Base-by-base conservation (phyloP, 2,888 invertebrate species). In the Ophioninae sp. region DNA sequence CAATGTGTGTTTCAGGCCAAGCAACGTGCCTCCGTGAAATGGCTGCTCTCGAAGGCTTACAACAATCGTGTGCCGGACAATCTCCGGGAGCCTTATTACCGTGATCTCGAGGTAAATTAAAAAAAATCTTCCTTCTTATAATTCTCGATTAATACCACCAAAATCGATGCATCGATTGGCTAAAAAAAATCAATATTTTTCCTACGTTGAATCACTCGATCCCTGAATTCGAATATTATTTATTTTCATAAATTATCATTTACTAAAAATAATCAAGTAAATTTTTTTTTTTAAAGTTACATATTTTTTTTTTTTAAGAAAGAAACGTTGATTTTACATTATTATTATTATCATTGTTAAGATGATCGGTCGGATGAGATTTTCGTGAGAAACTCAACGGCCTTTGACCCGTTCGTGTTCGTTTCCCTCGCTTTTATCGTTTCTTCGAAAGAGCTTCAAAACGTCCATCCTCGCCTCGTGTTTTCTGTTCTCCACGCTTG, bases 31-130 rank as follows among this genome's bases (percentile, higher is more conserved):
- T 98, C 98, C 91, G 96, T 99, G 91, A 97, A 98, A 95, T 99
- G 99, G 99, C 96, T 99, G 90, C 95, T 99, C 88, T 97, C 97
- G 90, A 99, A 99, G 95, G 98, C 98, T 86, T 98, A 97, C 95
- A 98, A 98, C 95, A 98, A 98, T 94, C 95, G 96, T 94, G 97
- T 96, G 93, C 98, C 98, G 89, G 96, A 97, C 92, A 98, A 98
- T 93, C 95, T 98, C 87, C 95, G 95, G 92, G 98, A 98, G 93
- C 98, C 98, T 84, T 98, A 98, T 94, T 99, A 98, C 94, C 95
- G 97, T 92, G 98, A 98, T 94, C 97, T 97, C 94, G 98, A 98
- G 95, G 98, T 97, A 93, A 94, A 92, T 88, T 9, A 9, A 30
- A 30, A 63, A 17, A 39, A 68, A 56, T 72, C 51, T 51, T 51